Conservation (phyloP, 2,888 invertebrate species). For the Hypomecis punctinalis region DNA sequence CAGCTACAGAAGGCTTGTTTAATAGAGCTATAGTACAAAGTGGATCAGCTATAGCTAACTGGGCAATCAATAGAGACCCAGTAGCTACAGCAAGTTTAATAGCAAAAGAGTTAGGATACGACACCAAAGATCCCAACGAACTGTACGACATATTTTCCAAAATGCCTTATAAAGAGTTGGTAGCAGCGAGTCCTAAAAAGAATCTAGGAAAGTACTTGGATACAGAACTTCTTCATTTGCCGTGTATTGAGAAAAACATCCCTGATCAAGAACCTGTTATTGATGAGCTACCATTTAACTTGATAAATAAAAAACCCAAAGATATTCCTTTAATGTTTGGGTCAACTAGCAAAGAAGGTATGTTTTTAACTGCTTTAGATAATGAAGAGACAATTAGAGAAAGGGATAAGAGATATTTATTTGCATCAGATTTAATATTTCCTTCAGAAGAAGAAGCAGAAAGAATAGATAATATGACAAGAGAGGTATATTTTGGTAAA, state of each 20-base stretch:
- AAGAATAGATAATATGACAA: slow-evolving; percentile 55
- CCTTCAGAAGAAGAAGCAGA: slow-evolving; percentile 60
- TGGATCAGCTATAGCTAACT: slow-evolving; percentile 69
- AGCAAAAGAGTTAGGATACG: slow-evolving; percentile 65
- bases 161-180: slow-evolving; percentile 57
- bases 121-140: slow-evolving; percentile 66
- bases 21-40: slow-evolving; percentile 74
- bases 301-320: slow-evolving; percentile 59
- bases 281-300: slow-evolving; percentile 69
- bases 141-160: slow-evolving; percentile 67
- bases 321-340: slow-evolving; percentile 65
- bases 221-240: slow-evolving; percentile 68
- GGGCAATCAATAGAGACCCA: slow-evolving; percentile 72
- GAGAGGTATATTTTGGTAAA: slow-evolving; percentile 74
- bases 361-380: slow-evolving; percentile 53
- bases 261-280: slow-evolving; percentile 65
- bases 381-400: slow-evolving; percentile 53
- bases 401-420: slow-evolving; percentile 64
- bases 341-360: slow-evolving; percentile 69
- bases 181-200: slow-evolving; percentile 58
- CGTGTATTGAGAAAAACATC: slow-evolving; percentile 70
- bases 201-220: slow-evolving; percentile 69
- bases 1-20: slow-evolving; percentile 66
- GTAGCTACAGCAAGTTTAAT: slow-evolving; percentile 67
- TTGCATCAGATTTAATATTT: slow-evolving; percentile 73